Percentiles rank a stretch among this genome's conserved stretches.
Evolutionary conservation across 1,140 invertebrate species (phyloP).

Genomic region (Aphis craccivora): DNA sequence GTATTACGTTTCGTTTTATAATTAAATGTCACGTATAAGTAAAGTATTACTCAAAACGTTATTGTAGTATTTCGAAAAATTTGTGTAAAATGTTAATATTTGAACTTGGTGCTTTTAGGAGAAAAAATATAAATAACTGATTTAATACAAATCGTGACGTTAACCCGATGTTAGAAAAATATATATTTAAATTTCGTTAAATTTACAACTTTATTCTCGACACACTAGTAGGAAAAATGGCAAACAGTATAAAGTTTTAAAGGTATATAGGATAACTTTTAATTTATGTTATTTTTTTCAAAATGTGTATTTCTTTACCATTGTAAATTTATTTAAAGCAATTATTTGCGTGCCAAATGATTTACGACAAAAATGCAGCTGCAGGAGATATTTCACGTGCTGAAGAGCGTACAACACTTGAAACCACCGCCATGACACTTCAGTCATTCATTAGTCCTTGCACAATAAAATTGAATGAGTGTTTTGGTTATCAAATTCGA

Average conservation of each 20-base stretch:
- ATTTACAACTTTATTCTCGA: constrained; percentile 9
- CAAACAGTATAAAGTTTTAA: constrained; percentile 35
- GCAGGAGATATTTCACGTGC: background rate
- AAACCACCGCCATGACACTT: background rate
- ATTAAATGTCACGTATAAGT: constrained; percentile 41
- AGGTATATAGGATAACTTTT: constrained; percentile 2
- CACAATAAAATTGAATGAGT: background rate
- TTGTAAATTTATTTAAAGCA: constrained; percentile 20
- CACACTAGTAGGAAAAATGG: constrained; percentile 5
- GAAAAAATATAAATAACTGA: background rate
- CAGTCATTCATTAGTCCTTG: background rate
- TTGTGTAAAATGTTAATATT: constrained; percentile 1
- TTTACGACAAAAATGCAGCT: background rate
- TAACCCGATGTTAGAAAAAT: constrained; percentile 9
- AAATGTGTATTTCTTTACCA: constrained; percentile 17
- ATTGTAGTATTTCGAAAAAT: background rate
- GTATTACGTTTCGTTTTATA: constrained; percentile 25
- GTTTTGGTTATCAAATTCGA: background rate
- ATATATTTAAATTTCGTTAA: constrained; percentile 42
- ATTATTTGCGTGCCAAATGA: constrained; percentile 5
- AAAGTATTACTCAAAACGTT: background rate
- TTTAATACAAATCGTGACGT: constrained; percentile 27
- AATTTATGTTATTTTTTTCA: constrained; percentile 40
- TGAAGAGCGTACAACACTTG: background rate
- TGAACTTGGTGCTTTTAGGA: background rate